Base-by-base conservation (phyloP, 2,113 vertebrate genomes). In the Pitta sordida region DNA sequence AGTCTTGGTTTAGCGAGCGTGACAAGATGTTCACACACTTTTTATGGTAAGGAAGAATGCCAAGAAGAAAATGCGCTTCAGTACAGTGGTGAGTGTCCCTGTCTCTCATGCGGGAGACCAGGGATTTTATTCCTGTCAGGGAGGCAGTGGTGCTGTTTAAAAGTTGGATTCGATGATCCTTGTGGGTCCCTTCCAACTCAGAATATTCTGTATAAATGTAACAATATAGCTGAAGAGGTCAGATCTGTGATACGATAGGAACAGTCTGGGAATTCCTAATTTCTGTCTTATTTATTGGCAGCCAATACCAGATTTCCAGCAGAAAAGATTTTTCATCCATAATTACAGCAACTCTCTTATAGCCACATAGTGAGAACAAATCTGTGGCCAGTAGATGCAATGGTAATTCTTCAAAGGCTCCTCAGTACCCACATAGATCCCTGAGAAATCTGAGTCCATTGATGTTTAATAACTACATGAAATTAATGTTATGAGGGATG, bases 11-110 rank as follows among this genome's bases (percentile, higher is more conserved):
- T 53, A 87, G 46, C 81, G 73, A 83, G 29, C 24, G 76, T 85
- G 91, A 89, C 81, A 94, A 90, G 84, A 95, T 83, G 67, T 85
- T 94, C 83, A 62, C 77, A 91, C 36, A 62, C 18, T 93, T 91
- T 62, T 71, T 85, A 76, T 5, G 24, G 65, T 55, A 85, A 65
- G 67, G 49, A 91, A 60, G 52, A 92, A 85, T 53, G 94, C 74
- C 91, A 94, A 89, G 81, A 87, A n/a, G n/a, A n/a, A n/a, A n/a
- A n/a, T n/a, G n/a, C n/a, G n/a, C n/a, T n/a, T n/a, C n/a, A n/a
- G n/a, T n/a, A n/a, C n/a, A n/a, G n/a, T n/a, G n/a, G n/a, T n/a
- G n/a, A n/a, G n/a, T n/a, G n/a, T n/a, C n/a, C n/a, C n/a, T n/a
- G n/a, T n/a, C n/a, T n/a, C n/a, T n/a, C n/a, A n/a, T n/a, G n/a